Evolutionary conservation across 53 echinoderm and acorn worm genomes (phyloP).

Genomic region (Zoroaster sp.): DNA sequence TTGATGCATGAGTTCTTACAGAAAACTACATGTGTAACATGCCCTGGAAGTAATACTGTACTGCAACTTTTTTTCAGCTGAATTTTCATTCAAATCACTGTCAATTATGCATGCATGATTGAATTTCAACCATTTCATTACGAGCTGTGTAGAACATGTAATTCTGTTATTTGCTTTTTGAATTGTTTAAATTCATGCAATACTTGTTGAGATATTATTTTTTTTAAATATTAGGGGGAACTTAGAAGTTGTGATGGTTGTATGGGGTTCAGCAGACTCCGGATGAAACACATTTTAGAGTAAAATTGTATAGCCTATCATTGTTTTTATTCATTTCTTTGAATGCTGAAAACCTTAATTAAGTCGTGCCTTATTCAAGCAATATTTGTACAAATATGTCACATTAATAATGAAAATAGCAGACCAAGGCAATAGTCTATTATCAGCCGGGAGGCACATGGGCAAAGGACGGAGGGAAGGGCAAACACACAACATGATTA

Average conservation of each 20-base stretch:
- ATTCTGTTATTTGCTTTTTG: no score
- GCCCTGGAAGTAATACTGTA: no score
- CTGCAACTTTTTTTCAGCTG: no score
- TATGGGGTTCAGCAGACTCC: not conserved
- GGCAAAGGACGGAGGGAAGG: not conserved
- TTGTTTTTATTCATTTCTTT: not conserved
- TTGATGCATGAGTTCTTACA: no score
- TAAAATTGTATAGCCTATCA: no score
- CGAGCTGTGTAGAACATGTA: no score
- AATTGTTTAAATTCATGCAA: not conserved
- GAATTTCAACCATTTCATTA: no score
- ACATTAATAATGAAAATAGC: not conserved
- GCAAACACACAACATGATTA: not conserved
- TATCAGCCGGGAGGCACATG: no score
- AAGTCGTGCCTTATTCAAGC: slow-evolving; percentile 5
- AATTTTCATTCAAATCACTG: no score
- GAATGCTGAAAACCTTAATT: no score
- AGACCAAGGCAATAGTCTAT: not conserved
- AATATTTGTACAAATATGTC: not conserved
- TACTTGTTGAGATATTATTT: not conserved
- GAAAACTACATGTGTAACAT: no score
- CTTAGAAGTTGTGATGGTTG: not conserved
- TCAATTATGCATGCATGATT: no score
- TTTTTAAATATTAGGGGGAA: not conserved
- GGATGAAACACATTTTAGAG: not conserved